Evolutionary conservation across 2,797 vertebrate species (phyloP).

Genomic region (Pangasius sanitwongsei): DNA sequence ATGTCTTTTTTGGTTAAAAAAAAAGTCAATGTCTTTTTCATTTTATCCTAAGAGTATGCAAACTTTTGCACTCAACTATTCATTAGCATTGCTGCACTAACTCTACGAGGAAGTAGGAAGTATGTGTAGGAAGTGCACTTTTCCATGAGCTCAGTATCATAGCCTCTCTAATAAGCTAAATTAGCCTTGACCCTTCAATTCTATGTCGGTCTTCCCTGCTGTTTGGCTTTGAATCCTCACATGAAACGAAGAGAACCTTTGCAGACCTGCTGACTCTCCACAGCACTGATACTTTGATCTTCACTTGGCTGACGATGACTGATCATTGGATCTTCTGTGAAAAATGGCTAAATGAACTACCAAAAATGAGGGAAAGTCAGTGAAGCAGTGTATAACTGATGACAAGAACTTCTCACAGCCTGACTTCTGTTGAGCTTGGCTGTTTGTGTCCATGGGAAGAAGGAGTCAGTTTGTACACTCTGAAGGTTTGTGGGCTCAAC

Average conservation of each 20-base stretch:
- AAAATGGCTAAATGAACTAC: conserved; percentile 33
- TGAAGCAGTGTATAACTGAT: conserved; percentile 7
- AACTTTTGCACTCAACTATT: neutral
- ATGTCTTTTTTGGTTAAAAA: neutral
- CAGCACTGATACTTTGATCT: conserved; percentile 38
- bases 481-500: neutral
- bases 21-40: neutral
- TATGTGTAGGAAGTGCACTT: conserved; percentile 13
- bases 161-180: conserved; percentile 29
- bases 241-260: conserved; percentile 38
- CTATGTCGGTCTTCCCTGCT: conserved; percentile 18
- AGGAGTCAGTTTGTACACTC: neutral
- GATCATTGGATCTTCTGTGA: conserved; percentile 9
- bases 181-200: conserved; percentile 18
- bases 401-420: conserved; percentile 29
- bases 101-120: neutral
- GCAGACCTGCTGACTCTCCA: conserved; percentile 23
- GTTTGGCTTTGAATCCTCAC: conserved; percentile 35
- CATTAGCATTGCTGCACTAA: neutral
- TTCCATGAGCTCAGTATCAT: conserved; percentile 11
- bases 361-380: neutral
- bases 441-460: neutral
- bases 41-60: neutral
- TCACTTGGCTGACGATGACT: conserved; percentile 12
- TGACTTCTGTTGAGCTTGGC: conserved; percentile 21